Evolutionary conservation across 2,888 invertebrate genomes (phyloP).

Genomic region (Caenorhabditis plicata): DNA sequence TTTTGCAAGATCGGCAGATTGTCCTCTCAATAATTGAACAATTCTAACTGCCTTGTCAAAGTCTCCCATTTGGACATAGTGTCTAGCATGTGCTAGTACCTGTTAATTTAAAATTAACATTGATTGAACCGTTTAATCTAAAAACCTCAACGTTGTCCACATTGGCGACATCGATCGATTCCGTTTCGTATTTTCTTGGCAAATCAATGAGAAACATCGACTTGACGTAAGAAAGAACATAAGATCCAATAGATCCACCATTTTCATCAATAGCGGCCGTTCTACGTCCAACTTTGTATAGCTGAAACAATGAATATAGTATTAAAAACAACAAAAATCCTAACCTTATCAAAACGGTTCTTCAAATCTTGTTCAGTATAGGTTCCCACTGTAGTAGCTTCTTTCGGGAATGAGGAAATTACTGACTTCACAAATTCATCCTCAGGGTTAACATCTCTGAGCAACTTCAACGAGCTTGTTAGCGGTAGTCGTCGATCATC

Average conservation of each 20-base stretch:
- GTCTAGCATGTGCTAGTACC: conserved; percentile 85
- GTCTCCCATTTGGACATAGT: conserved; percentile 81
- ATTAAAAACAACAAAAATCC: no score
- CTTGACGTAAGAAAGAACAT: conserved; percentile 75
- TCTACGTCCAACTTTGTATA: conserved; percentile 73
- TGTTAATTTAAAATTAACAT: conserved; percentile 64
- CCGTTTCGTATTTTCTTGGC: conserved; percentile 75
- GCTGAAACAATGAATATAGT: no score
- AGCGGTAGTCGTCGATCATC: conserved; percentile 62
- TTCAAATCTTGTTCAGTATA: conserved; percentile 83
- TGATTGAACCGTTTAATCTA: background rate
- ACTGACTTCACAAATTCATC: conserved; percentile 79
- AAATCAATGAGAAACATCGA: conserved; percentile 74
- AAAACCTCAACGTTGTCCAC: conserved; percentile 49
- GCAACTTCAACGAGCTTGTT: conserved; percentile 37
- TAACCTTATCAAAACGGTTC: conserved; percentile 77
- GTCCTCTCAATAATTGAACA: conserved; percentile 80
- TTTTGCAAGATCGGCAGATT: conserved; percentile 79
- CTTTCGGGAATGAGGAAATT: conserved; percentile 78
- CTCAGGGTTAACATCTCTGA: conserved; percentile 68
- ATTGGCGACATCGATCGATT: conserved; percentile 75
- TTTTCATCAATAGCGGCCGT: conserved; percentile 83
- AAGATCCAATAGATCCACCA: conserved; percentile 73
- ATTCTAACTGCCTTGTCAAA: conserved; percentile 78
- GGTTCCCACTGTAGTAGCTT: conserved; percentile 80